Percentiles rank a stretch among this genome's conserved stretches.
Conservation (phyloP, 2,113 vertebrate genomes). For the Alaudala cheleensis region DNA sequence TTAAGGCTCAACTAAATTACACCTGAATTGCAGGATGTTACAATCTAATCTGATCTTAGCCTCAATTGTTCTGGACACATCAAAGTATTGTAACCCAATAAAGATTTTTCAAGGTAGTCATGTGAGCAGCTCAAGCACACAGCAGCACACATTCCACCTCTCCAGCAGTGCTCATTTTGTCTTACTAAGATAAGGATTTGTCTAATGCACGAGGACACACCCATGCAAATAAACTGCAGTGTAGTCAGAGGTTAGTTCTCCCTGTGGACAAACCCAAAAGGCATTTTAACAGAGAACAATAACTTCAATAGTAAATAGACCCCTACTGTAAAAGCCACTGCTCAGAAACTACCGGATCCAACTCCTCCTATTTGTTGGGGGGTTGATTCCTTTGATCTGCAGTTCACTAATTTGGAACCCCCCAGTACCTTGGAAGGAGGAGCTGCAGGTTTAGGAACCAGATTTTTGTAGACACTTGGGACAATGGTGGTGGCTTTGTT, state of each 20-base stretch:
- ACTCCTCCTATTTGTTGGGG: neutral
- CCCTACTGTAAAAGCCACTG: neutral
- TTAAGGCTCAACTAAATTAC: neutral
- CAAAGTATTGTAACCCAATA: constrained; percentile 4
- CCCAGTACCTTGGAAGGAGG: constrained; percentile 90
- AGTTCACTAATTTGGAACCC: neutral
- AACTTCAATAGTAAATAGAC: neutral
- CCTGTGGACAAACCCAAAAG: neutral
- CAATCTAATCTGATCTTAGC: constrained; percentile 27
- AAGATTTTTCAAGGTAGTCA: neutral
- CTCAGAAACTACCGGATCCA: neutral
- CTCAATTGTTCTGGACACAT: constrained; percentile 25
- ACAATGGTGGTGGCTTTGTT: constrained; percentile 88
- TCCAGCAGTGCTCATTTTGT: neutral
- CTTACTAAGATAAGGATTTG: constrained; percentile 6
- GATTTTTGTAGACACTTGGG: constrained; percentile 98
- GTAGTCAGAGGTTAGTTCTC: neutral
- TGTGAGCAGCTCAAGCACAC: neutral
- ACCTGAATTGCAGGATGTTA: constrained; percentile 32
- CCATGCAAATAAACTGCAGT: neutral
- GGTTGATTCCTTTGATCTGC: neutral
- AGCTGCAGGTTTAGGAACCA: constrained; percentile 94
- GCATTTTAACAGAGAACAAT: neutral
- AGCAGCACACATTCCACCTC: neutral
- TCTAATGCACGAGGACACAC: neutral